Percentiles rank a stretch among this genome's conserved stretches.
These are phyloP conservation scores for Drosophila formosana DNA, from an alignment of 2,888 invertebrate genomes.

Conservation along the genomic window DNA sequence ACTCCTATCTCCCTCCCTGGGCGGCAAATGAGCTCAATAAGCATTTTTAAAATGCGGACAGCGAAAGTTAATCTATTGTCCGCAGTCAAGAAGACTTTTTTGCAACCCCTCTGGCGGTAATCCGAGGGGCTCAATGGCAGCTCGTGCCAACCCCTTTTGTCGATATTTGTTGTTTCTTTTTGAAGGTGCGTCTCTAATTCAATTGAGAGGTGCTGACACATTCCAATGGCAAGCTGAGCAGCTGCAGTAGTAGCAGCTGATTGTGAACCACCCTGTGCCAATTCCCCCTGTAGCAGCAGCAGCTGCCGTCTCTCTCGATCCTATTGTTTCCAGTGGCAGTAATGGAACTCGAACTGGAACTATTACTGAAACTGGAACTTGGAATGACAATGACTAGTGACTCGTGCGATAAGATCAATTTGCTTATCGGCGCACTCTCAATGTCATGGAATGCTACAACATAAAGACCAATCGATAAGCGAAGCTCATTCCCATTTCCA, in stretches of 20 bases:
- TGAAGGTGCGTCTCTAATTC: conserved; percentile 35
- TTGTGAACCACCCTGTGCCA: conserved; percentile 11
- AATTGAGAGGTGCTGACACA: conserved; percentile 43
- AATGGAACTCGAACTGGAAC: conserved; percentile 11
- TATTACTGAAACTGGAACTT: conserved; percentile 5
- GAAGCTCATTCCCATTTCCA: conserved; percentile 16
- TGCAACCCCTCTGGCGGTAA: conserved; percentile 37
- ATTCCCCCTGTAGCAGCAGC: conserved; percentile 9
- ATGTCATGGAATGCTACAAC: conserved; percentile 63
- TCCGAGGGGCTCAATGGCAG: conserved; percentile 39
- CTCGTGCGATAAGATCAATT: conserved; percentile 51
- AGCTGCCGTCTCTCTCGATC: conserved; percentile 29
- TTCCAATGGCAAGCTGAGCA: conserved; percentile 30
- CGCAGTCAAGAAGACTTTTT: conserved; percentile 20
- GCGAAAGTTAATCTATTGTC: conserved; percentile 52
- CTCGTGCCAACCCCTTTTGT: conserved; percentile 54
- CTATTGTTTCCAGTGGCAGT: conserved; percentile 13
- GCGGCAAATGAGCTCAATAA: conserved; percentile 48
- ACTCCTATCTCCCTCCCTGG: not conserved
- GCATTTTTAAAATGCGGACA: conserved; percentile 39
- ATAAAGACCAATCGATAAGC: conserved; percentile 34
- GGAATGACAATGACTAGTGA: conserved; percentile 17
- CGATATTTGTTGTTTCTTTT: not conserved
- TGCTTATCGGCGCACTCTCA: conserved; percentile 45
- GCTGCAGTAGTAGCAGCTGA: conserved; percentile 23